Conservation (phyloP, 2,888 invertebrate genomes). For the Pardosa pseudoannulata region DNA sequence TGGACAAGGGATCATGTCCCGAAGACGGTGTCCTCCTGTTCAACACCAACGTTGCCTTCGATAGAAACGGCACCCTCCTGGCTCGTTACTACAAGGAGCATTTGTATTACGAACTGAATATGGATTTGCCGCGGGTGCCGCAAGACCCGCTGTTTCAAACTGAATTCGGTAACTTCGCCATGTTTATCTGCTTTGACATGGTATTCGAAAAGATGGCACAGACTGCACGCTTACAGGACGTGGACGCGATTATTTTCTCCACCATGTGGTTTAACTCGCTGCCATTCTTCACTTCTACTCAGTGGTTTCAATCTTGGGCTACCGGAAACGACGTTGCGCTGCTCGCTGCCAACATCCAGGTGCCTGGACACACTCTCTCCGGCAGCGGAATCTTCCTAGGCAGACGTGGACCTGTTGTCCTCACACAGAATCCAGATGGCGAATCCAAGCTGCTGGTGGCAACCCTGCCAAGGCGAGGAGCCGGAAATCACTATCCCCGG, state of each 20-base stretch:
- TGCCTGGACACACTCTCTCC: constrained; percentile 81
- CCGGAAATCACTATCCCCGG: not conserved
- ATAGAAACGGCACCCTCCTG: constrained; percentile 84
- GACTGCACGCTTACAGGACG: constrained; percentile 79
- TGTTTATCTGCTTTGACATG: constrained; percentile 90
- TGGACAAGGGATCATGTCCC: constrained; percentile 80
- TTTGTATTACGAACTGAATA: constrained; percentile 75
- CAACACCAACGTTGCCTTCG: constrained; percentile 88
- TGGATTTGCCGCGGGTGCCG: constrained; percentile 74
- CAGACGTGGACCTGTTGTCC: constrained; percentile 77
- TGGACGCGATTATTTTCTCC: constrained; percentile 83
- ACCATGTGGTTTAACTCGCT: constrained; percentile 90
- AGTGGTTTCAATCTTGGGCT: constrained; percentile 85
- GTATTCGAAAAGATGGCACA: constrained; percentile 84
- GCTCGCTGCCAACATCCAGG: constrained; percentile 84
- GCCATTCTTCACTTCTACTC: constrained; percentile 82
- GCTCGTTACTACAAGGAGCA: constrained; percentile 81
- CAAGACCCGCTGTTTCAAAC: constrained; percentile 81
- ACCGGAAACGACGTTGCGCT: constrained; percentile 84
- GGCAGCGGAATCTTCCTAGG: constrained; percentile 87
- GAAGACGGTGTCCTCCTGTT: constrained; percentile 75
- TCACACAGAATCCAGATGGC: constrained; percentile 46
- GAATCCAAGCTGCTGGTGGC: constrained; percentile 33
- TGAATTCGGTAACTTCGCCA: constrained; percentile 88
- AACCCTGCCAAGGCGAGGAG: not conserved